Evolutionary conservation across 2,797 vertebrate species (phyloP).

Genomic region (Enteromius afrohamiltoni): DNA sequence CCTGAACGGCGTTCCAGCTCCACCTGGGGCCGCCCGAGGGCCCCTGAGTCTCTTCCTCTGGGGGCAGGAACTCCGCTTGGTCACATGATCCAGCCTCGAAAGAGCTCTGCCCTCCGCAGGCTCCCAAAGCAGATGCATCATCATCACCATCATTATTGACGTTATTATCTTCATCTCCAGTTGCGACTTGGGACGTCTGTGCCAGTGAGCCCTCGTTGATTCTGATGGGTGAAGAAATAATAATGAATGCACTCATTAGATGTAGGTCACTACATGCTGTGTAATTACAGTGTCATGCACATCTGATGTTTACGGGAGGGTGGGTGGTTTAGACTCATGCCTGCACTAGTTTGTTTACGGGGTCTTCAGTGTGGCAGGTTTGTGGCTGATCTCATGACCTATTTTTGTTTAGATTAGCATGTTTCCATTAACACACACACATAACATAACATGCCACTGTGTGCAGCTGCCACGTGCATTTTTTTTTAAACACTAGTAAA

Average conservation of each 20-base stretch:
- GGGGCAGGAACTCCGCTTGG: constrained; percentile 18
- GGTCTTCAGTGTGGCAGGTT: neutral
- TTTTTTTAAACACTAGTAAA: neutral
- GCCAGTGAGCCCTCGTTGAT: constrained; percentile 49
- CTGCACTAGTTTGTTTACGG: constrained; percentile 4
- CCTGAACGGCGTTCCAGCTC: constrained; percentile 55
- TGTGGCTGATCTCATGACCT: constrained; percentile 23
- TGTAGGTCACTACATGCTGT: neutral
- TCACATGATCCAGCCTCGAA: constrained; percentile 26
- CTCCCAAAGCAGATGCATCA: constrained; percentile 23
- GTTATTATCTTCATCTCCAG: neutral
- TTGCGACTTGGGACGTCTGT: neutral
- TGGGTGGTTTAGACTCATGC: neutral
- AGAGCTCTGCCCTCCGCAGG: constrained; percentile 20
- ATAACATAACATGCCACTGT: neutral
- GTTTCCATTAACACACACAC: constrained; percentile 19
- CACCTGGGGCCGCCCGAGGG: constrained; percentile 1
- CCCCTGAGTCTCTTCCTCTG: constrained; percentile 39
- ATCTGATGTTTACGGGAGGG: neutral
- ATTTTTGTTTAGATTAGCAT: constrained; percentile 29
- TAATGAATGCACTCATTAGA: neutral
- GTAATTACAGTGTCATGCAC: neutral
- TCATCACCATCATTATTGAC: neutral
- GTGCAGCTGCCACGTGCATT: neutral
- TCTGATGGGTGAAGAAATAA: constrained; percentile 41